Evolutionary conservation across 2,113 vertebrate species (phyloP).

Genomic region (Aythya baeri): DNA sequence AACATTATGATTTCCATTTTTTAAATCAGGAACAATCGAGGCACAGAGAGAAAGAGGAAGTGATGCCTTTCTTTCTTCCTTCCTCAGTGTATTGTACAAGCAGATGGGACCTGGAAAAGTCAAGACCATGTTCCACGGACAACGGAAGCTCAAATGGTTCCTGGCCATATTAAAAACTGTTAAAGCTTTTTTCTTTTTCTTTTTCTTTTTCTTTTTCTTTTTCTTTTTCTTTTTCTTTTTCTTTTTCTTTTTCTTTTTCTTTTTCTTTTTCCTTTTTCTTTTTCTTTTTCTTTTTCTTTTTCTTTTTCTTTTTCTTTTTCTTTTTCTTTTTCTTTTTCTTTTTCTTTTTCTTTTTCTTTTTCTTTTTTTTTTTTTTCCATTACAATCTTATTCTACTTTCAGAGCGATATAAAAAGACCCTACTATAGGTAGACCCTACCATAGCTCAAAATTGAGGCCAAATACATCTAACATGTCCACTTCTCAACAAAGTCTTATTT

Average conservation of each 20-base stretch:
- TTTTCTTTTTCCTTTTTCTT: neutral
- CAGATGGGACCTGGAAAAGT: constrained; percentile 17
- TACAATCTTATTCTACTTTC: neutral
- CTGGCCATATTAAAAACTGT: neutral
- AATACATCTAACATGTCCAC: neutral
- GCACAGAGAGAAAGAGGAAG: constrained; percentile 33
- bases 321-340: neutral
- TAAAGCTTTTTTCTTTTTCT: neutral
- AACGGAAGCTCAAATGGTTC: constrained; percentile 26
- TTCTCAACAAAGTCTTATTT: neutral
- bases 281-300: neutral
- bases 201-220: neutral
- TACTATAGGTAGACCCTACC: neutral
- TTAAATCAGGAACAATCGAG: constrained; percentile 14
- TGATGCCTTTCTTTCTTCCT: constrained; percentile 30
- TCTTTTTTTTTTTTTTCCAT: neutral
- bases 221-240: neutral
- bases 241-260: neutral
- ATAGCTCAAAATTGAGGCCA: neutral
- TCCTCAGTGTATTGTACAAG: constrained; percentile 18
- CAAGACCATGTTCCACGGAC: neutral
- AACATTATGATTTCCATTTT: constrained; percentile 35
- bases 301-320: neutral
- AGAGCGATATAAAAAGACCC: neutral
- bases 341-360: neutral